These are phyloP conservation scores for Corythornis leucogaster DNA, from an alignment of 2,797 vertebrate genomes.

Conservation along the genomic window DNA sequence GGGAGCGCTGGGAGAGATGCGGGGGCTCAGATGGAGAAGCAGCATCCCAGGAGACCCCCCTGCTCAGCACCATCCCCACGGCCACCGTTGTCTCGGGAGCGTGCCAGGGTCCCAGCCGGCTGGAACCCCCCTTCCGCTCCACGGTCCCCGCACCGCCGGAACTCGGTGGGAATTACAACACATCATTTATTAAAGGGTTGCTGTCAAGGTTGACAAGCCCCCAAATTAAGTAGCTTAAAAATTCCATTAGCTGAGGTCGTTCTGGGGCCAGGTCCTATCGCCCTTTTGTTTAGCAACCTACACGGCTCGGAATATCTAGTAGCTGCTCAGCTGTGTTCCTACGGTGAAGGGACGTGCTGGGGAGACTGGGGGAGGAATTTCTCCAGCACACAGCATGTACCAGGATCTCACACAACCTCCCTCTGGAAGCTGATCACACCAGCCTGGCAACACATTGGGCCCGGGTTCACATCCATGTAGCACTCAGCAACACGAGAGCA, in stretches of 20 bases:
- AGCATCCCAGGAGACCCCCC: neutral
- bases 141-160: neutral
- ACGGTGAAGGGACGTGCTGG: neutral
- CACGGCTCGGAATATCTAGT: constrained; percentile 61
- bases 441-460: neutral
- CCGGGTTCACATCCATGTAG: accelerated
- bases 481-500: neutral
- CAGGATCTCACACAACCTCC: too few species aligned
- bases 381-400: too few species aligned
- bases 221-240: constrained; percentile 72
- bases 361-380: too few species aligned
- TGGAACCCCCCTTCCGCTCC: neutral
- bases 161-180: constrained; percentile 4
- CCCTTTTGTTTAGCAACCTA: constrained; percentile 74
- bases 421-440: too few species aligned
- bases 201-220: constrained; percentile 61
- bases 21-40: neutral
- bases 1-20: neutral
- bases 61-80: accelerated
- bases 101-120: neutral
- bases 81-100: accelerated
- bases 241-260: constrained; percentile 70
- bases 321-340: constrained; percentile 62
- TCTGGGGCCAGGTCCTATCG: constrained; percentile 68
- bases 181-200: constrained; percentile 56